phyloP scores from a whole-genome alignment of 2,797 vertebrate genomes.

The Atherinosoma microstoma region DNA sequence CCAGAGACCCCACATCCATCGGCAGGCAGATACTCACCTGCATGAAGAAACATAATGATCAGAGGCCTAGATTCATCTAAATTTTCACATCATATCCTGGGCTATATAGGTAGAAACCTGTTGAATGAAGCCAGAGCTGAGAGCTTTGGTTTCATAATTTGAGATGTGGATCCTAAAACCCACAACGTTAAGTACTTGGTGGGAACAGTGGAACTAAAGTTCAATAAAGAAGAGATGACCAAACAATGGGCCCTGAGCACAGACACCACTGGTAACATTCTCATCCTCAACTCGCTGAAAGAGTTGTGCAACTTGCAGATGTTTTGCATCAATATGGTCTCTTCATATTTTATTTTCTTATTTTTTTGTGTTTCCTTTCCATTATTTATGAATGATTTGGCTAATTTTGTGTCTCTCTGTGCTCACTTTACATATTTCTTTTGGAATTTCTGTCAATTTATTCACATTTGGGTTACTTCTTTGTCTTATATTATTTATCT shows the following conservation, averaged over 20 bases:
- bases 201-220: not conserved
- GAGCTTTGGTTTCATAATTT: not conserved
- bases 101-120: not conserved
- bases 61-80: not conserved
- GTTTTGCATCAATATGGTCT: not conserved
- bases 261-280: not conserved
- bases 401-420: not conserved
- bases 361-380: not conserved
- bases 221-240: not conserved
- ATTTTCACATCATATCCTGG: conserved; percentile 3
- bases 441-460: not conserved
- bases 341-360: not conserved
- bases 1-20: conserved; percentile 91
- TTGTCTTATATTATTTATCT: not conserved
- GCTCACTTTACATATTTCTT: not conserved
- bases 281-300: not conserved
- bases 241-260: not conserved
- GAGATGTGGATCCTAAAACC: not conserved
- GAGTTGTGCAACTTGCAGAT: not conserved
- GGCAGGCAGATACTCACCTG: conserved; percentile 96
- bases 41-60: not conserved
- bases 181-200: not conserved
- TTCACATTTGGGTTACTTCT: not conserved
- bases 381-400: not conserved
- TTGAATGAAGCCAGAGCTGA: not conserved